A percentile compares a stretch with the other conserved stretches of the same genome.
Evolutionary conservation across 2,113 vertebrate genomes (phyloP).

Genomic region (Lichenostomus cassidix): DNA sequence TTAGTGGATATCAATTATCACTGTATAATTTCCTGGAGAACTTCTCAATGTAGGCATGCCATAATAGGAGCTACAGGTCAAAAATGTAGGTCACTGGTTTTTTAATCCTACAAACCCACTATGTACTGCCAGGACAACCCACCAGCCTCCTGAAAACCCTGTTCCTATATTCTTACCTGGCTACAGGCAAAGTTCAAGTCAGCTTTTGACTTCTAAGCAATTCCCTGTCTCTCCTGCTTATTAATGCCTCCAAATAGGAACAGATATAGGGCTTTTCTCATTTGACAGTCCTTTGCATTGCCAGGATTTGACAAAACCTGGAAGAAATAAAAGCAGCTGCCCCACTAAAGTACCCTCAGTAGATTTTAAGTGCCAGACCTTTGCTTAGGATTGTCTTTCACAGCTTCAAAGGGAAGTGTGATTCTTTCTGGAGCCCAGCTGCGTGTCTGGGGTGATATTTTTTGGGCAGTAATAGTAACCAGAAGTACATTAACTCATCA

Average conservation of each 20-base stretch:
- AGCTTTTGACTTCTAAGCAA: background rate
- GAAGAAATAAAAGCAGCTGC: background rate
- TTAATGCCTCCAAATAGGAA: background rate
- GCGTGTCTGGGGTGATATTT: background rate
- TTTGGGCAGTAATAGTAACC: background rate
- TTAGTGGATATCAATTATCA: background rate
- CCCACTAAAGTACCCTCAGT: background rate
- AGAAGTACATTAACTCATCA: background rate
- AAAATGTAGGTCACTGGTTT: background rate
- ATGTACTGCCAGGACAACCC: background rate
- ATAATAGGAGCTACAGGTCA: background rate
- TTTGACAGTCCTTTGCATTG: background rate
- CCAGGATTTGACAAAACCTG: background rate
- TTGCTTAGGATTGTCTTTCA: background rate
- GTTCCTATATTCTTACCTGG: background rate
- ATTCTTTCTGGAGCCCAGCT: constrained; percentile 10
- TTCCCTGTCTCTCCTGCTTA: background rate
- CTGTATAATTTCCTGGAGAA: background rate
- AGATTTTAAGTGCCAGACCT: background rate
- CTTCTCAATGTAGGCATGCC: background rate
- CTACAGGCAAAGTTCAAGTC: background rate
- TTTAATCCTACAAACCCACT: background rate
- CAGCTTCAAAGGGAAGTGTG: background rate
- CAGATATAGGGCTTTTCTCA: background rate
- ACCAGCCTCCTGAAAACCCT: background rate